Evolutionary conservation across 1,140 invertebrate genomes (phyloP).

Genomic region (Triops longicaudatus): DNA sequence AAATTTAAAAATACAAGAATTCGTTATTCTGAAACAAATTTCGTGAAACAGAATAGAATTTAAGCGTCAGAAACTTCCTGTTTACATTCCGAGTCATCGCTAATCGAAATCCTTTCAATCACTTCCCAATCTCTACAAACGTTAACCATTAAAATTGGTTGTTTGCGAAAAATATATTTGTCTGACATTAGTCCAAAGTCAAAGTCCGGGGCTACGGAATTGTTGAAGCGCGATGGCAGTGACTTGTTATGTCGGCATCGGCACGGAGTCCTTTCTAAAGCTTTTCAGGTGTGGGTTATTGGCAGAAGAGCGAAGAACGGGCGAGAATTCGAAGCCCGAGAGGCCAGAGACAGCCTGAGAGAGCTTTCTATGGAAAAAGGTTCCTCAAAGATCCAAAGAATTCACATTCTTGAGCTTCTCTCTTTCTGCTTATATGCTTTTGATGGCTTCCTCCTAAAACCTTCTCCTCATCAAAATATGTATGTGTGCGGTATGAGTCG

Average conservation of each 20-base stretch:
- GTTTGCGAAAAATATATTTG: no score
- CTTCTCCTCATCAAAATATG: slow-evolving; percentile 8
- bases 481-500: background rate
- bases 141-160: no score
- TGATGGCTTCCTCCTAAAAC: background rate
- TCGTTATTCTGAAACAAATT: no score
- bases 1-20: no score
- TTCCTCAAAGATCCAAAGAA: background rate
- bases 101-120: no score
- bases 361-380: background rate
- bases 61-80: no score
- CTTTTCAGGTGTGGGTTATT: background rate
- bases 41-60: no score
- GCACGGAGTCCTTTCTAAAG: background rate
- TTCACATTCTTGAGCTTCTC: slow-evolving; percentile 3
- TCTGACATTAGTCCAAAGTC: background rate
- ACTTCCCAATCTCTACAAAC: no score
- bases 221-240: background rate
- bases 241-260: slow-evolving; percentile 8
- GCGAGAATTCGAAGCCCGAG: background rate
- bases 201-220: background rate
- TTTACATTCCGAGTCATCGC: no score
- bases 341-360: background rate
- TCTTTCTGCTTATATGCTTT: background rate
- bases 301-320: background rate